Conservation (phyloP, 2,797 vertebrate species). For the Pangasius djambal region DNA sequence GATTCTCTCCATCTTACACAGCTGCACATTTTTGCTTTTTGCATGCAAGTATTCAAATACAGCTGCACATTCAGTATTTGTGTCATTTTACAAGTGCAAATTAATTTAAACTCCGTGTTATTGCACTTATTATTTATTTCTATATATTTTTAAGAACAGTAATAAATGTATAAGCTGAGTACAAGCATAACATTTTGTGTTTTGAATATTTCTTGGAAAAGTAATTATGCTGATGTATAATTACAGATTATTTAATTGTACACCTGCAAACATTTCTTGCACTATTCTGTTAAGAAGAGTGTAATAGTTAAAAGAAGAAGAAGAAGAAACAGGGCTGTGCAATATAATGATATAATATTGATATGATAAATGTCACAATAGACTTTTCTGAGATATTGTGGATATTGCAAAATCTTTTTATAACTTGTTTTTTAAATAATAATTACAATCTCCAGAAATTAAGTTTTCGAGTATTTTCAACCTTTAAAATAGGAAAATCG, state of each 20-base stretch:
- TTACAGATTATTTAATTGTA: background rate
- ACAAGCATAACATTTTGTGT: background rate
- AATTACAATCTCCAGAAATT: background rate
- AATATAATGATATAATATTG: background rate
- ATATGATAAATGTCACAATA: background rate
- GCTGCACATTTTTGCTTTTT: background rate
- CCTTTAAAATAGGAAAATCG: background rate
- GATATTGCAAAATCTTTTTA: background rate
- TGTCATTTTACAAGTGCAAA: background rate
- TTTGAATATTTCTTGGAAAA: background rate
- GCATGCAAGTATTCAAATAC: background rate
- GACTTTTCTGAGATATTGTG: background rate
- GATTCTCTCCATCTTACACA: background rate
- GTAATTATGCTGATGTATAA: background rate
- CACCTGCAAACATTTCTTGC: background rate
- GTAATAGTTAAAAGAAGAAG: background rate
- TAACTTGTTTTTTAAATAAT: background rate
- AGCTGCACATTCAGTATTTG: background rate
- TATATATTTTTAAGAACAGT: conserved; percentile 16
- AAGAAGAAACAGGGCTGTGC: background rate
- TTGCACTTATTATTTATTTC: conserved; percentile 30
- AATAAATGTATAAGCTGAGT: conserved; percentile 18
- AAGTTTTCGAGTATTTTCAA: background rate
- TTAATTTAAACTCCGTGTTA: background rate
- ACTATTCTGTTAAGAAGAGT: too few relatives aligned